Conservation (phyloP, 2,888 invertebrate genomes). For the Tortricodes alternella region DNA sequence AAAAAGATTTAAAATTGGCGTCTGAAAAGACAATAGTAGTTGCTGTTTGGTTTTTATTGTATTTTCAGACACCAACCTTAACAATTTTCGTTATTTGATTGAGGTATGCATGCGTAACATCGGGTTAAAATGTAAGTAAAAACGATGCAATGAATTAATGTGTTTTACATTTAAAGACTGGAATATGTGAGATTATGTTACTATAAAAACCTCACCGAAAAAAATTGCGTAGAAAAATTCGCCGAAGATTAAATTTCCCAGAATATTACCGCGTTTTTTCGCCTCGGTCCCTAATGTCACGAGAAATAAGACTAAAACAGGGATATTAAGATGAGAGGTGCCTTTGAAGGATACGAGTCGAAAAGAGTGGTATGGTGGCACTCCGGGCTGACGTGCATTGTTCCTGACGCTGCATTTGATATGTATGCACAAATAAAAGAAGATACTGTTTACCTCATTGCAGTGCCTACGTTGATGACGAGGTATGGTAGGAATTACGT, state of each 20-base stretch:
- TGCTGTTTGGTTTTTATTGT: no score
- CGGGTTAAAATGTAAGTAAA: no score
- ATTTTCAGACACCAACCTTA: no score
- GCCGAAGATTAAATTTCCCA: background rate
- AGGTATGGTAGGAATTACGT: background rate
- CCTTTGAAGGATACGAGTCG: conserved; percentile 70
- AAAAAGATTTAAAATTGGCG: no score
- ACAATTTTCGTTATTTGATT: no score
- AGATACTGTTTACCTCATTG: conserved; percentile 11
- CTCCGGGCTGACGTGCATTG: conserved; percentile 48
- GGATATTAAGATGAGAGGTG: conserved; percentile 76
- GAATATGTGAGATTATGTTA: no score
- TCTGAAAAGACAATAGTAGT: no score
- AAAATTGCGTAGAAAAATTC: background rate
- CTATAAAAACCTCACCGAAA: no score
- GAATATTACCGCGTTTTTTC: conserved; percentile 47
- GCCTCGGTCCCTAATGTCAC: conserved; percentile 65
- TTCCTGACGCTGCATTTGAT: conserved; percentile 24
- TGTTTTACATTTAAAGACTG: no score
- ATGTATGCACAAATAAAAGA: conserved; percentile 24
- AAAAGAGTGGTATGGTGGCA: conserved; percentile 67
- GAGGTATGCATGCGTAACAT: no score
- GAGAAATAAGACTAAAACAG: conserved; percentile 78
- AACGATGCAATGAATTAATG: no score
- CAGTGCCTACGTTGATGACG: conserved; percentile 8